Evolutionary conservation across 2,888 invertebrate genomes (phyloP).

Genomic region (Drosophila imparisetae): DNA sequence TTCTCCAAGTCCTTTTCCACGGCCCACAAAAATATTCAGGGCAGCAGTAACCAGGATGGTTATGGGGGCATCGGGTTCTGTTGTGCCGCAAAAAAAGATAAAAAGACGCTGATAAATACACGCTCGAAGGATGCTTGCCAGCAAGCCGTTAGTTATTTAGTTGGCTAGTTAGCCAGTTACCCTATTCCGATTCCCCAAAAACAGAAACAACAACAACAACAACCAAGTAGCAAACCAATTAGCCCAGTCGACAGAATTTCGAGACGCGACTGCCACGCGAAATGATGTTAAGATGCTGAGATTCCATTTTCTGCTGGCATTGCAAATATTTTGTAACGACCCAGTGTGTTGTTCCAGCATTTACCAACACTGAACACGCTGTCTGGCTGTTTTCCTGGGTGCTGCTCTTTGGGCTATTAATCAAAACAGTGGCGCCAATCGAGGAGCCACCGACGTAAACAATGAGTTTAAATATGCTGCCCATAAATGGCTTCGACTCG

Average conservation of each 20-base stretch:
- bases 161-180: slow-evolving; percentile 31
- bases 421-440: slow-evolving; percentile 56
- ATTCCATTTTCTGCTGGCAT: slow-evolving; percentile 59
- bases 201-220: slow-evolving; percentile 5
- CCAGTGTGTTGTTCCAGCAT: slow-evolving; percentile 2
- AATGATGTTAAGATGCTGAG: slow-evolving; percentile 57
- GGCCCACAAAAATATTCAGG: slow-evolving; percentile 66
- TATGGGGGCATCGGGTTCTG: not conserved
- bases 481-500: slow-evolving; percentile 44
- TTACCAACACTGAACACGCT: slow-evolving; percentile 5
- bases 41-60: slow-evolving; percentile 9
- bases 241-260: slow-evolving; percentile 38
- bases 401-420: slow-evolving; percentile 51
- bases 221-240: slow-evolving; percentile 65
- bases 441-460: slow-evolving; percentile 49
- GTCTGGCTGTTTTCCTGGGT: slow-evolving; percentile 11
- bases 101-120: slow-evolving; percentile 40
- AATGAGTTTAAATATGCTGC: slow-evolving; percentile 56
- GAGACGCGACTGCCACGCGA: slow-evolving; percentile 54
- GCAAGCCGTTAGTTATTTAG: slow-evolving; percentile 23
- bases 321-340: slow-evolving; percentile 57
- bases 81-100: slow-evolving; percentile 36
- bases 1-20: slow-evolving; percentile 15
- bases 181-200: not conserved
- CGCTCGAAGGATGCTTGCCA: slow-evolving; percentile 31